These are phyloP conservation scores for Scolanthus callimorphus DNA, from an alignment of 92 coral and sea anemone species.

Conservation along the genomic window DNA sequence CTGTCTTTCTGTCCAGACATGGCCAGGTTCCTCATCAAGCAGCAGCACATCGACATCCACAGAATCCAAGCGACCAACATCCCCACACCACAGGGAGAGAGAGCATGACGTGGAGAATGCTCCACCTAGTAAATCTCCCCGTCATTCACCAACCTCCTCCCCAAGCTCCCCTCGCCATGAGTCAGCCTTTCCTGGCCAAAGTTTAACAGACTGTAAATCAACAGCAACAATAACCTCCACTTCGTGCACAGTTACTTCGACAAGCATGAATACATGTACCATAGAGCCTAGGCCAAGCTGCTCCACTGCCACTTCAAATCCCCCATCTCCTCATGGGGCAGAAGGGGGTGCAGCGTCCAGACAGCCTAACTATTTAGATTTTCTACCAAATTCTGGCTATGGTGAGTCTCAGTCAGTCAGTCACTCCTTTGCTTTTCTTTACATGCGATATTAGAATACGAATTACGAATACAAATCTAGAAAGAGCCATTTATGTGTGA, in stretches of 20 bases:
- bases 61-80: slow-evolving; percentile 84
- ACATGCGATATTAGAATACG: no score
- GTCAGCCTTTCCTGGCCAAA: slow-evolving; percentile 51
- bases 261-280: slow-evolving; percentile 30
- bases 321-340: slow-evolving; percentile 83
- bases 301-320: slow-evolving; percentile 68
- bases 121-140: slow-evolving; percentile 99
- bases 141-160: slow-evolving; percentile 85
- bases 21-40: slow-evolving; percentile 85
- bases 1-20: slow-evolving; percentile 75
- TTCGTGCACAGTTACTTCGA: slow-evolving; percentile 27
- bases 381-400: slow-evolving; percentile 42
- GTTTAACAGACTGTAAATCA: slow-evolving; percentile 52
- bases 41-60: slow-evolving; percentile 96
- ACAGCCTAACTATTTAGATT: slow-evolving; percentile 38
- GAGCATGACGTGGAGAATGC: slow-evolving; percentile 84
- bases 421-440: no score
- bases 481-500: no score
- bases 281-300: slow-evolving; percentile 79
- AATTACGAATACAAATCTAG: no score
- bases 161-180: slow-evolving; percentile 93
- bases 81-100: slow-evolving; percentile 86
- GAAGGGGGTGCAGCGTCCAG: slow-evolving; percentile 48
- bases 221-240: no score
- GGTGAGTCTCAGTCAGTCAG: no score